These are phyloP conservation scores for Stenolophus ochropezus DNA, from an alignment of 2,888 invertebrate species.

Conservation along the genomic window DNA sequence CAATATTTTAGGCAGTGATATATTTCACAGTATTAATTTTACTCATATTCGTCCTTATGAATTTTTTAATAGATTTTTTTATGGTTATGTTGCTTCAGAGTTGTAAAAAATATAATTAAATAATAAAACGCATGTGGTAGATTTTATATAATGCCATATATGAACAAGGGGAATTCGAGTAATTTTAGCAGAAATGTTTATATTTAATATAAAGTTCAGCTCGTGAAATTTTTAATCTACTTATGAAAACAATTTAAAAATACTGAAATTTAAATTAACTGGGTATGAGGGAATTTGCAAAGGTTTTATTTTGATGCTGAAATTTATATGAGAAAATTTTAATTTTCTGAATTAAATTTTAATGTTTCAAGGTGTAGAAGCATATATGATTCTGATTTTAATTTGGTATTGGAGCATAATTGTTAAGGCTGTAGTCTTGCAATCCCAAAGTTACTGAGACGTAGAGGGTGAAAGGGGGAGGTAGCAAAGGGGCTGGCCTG, in stretches of 20 bases:
- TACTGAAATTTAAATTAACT: background rate
- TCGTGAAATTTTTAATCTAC: constrained; percentile 26
- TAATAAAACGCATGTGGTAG: constrained; percentile 33
- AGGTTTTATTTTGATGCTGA: background rate
- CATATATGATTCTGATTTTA: too few relatives aligned
- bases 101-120: constrained; percentile 41
- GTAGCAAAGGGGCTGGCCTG: too few relatives aligned
- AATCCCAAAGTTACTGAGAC: too few relatives aligned
- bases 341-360: too few relatives aligned
- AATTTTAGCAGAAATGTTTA: constrained; percentile 17
- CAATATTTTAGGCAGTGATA: constrained; percentile 9
- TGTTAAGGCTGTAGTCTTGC: too few relatives aligned
- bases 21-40: constrained; percentile 33
- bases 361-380: too few relatives aligned
- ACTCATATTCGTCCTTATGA: constrained; percentile 19
- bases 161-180: background rate
- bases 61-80: constrained; percentile 40
- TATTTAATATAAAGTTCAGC: constrained; percentile 3
- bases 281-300: background rate
- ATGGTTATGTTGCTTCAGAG: constrained; percentile 19
- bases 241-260: constrained; percentile 24
- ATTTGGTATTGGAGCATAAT: too few relatives aligned
- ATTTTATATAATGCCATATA: constrained; percentile 17
- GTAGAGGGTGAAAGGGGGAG: too few relatives aligned
- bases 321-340: too few relatives aligned